Evolutionary conservation across 2,797 vertebrate genomes (phyloP).

Genomic region (Adrianichthys oophorus): DNA sequence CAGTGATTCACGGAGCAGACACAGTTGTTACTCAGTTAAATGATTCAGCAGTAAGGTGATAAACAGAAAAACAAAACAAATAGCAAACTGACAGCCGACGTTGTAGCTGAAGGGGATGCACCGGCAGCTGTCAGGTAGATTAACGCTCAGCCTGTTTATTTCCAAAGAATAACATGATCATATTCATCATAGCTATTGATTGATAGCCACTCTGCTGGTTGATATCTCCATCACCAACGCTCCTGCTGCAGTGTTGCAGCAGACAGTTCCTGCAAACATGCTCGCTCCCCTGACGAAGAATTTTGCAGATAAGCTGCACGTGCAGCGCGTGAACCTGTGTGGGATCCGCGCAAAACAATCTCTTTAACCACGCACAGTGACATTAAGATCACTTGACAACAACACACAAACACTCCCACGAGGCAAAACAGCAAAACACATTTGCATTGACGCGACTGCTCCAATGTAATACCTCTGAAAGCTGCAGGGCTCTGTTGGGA

Average conservation of each 20-base stretch:
- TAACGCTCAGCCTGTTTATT: constrained; percentile 53
- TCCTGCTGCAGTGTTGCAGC: constrained; percentile 2
- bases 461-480: constrained; percentile 54
- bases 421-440: constrained; percentile 57
- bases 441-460: constrained; percentile 62
- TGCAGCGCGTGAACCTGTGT: constrained; percentile 32
- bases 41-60: constrained; percentile 67
- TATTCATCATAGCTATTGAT: constrained; percentile 63
- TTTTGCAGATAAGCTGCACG: constrained; percentile 16
- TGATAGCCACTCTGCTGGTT: constrained; percentile 49
- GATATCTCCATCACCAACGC: constrained; percentile 41
- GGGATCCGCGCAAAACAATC: constrained; percentile 47
- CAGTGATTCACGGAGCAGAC: constrained; percentile 42
- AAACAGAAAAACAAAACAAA: constrained; percentile 64
- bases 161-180: constrained; percentile 42
- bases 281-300: constrained; percentile 11
- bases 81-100: constrained; percentile 40
- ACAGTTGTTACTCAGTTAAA: constrained; percentile 67
- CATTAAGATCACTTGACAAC: constrained; percentile 66
- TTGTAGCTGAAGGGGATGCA: constrained; percentile 17
- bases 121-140: constrained; percentile 56
- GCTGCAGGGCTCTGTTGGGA: constrained; percentile 54
- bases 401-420: constrained; percentile 63
- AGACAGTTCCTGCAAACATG: too few relatives aligned
- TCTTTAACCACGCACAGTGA: constrained; percentile 50